Conservation (phyloP, 2,797 vertebrate species). For the Argentina silus region DNA sequence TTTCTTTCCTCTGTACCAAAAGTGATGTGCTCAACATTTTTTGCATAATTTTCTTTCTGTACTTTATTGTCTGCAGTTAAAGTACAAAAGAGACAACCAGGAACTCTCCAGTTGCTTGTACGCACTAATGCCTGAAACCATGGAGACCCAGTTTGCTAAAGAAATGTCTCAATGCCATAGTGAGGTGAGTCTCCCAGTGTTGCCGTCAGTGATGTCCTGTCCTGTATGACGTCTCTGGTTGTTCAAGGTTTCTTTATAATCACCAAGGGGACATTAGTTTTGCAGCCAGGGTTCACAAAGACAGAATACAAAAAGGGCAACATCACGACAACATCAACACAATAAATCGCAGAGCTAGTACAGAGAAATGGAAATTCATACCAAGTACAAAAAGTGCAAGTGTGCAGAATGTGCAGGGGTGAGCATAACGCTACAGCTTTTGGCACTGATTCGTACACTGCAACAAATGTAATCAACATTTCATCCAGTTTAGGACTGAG, state of each 20-base stretch:
- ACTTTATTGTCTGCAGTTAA: constrained; percentile 44
- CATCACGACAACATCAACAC: too few species aligned
- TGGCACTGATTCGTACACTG: neutral
- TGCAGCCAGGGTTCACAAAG: too few species aligned
- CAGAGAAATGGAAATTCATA: too few species aligned
- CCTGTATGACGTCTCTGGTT: neutral
- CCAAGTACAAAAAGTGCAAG: too few species aligned
- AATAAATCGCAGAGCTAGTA: too few species aligned
- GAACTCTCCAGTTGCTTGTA: constrained; percentile 45
- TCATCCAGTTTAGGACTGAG: neutral
- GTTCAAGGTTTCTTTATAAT: too few species aligned
- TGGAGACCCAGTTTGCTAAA: constrained; percentile 53
- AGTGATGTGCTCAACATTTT: constrained; percentile 58
- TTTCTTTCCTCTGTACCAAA: neutral
- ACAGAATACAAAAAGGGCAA: too few species aligned
- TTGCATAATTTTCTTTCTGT: neutral
- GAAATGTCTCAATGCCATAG: constrained; percentile 57
- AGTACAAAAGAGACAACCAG: constrained; percentile 42
- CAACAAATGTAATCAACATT: neutral
- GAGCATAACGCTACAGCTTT: neutral
- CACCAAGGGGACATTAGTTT: too few species aligned
- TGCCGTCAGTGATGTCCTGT: neutral
- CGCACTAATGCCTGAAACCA: constrained; percentile 43
- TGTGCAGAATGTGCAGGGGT: too few species aligned
- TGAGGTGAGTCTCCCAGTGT: constrained; percentile 69